Base-by-base conservation (phyloP, 2,888 invertebrate genomes). In the Megastigmus dorsalis region DNA sequence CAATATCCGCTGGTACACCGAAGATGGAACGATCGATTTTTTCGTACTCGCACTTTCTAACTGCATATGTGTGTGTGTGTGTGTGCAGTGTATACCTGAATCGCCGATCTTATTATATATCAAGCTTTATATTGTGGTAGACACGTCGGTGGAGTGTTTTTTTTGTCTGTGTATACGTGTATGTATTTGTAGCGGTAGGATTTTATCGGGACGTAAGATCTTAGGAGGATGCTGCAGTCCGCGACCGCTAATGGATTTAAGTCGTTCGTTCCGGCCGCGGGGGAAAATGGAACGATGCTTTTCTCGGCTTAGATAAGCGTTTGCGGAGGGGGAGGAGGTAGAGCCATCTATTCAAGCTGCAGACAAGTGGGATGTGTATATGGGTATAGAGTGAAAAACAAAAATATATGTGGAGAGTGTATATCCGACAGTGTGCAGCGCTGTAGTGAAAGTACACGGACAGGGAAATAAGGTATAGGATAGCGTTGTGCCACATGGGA, bases 211-310 rank as follows among this genome's bases (percentile, higher is more conserved):
- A 20, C 18, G 52, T 30, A 23, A 41, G 38, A 62, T 70, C 71
- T 45, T 15, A 3, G 13, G 41, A 65, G 63, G 63, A 65, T 52
- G 38, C 23, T 23, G 48, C 57, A n/a, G n/a, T n/a, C n/a, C n/a
- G n/a, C n/a, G n/a, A 4, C 26, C 10, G 74, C 67, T 68, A 74
- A 74, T 74, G 74, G 74, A 74, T 74, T 74, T 68, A 48, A 68
- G 74, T 74, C 73, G 73, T 74, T 73, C 33, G 43, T 9, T 48
- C 18, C 41, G 9, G 15, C 41, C 41, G 5, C 20, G 36, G 60
- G 45, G 26, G 57, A 52, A 72, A 72, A 72, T 23, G 59, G 72
- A 54, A 72, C 72, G 66, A 59, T 57, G 65, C 66, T 50, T 59
- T 66, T 36, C 59, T 15, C 59, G 45, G 10, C 18, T 5, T n/a